phyloP scores from a whole-genome alignment of 2,113 vertebrate genomes.

The Condylura cristata region DNA sequence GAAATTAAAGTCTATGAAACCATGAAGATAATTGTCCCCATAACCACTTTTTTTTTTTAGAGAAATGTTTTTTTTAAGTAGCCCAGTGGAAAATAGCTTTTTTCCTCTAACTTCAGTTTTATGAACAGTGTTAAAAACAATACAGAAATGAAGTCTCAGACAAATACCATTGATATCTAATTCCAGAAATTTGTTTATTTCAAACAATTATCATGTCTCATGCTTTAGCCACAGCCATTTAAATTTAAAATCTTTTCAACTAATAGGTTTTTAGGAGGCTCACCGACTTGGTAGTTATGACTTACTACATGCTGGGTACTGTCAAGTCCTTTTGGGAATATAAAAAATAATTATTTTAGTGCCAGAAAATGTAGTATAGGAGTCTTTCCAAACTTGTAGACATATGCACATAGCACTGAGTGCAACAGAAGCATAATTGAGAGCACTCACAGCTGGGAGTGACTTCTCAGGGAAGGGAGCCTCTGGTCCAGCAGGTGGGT shows the following conservation, averaged over 20 bases:
- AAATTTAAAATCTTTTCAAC: conserved; percentile 34
- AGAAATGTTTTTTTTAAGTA: not conserved
- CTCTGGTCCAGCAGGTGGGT: not conserved
- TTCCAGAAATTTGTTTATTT: conserved; percentile 14
- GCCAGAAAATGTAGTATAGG: not conserved
- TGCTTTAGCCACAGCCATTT: conserved; percentile 13
- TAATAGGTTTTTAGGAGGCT: not conserved
- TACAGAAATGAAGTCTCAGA: conserved; percentile 28
- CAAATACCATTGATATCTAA: conserved; percentile 23
- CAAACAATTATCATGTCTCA: conserved; percentile 22
- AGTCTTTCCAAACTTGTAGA: not conserved
- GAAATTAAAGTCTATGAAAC: conserved; percentile 25
- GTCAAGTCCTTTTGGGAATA: not conserved
- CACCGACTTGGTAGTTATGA: not conserved
- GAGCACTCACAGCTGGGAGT: not conserved
- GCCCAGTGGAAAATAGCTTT: not conserved
- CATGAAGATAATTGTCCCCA: not conserved
- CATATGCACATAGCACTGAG: not conserved
- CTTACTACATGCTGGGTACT: not conserved
- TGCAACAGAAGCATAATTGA: not conserved
- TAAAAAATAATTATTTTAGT: not conserved
- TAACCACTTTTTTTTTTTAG: not conserved
- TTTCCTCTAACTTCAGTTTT: conserved; percentile 35
- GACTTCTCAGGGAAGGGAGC: not conserved
- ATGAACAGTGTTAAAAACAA: conserved; percentile 24